phyloP scores from a whole-genome alignment of 1,140 invertebrate genomes.

The Drosophila nigromelanica region DNA sequence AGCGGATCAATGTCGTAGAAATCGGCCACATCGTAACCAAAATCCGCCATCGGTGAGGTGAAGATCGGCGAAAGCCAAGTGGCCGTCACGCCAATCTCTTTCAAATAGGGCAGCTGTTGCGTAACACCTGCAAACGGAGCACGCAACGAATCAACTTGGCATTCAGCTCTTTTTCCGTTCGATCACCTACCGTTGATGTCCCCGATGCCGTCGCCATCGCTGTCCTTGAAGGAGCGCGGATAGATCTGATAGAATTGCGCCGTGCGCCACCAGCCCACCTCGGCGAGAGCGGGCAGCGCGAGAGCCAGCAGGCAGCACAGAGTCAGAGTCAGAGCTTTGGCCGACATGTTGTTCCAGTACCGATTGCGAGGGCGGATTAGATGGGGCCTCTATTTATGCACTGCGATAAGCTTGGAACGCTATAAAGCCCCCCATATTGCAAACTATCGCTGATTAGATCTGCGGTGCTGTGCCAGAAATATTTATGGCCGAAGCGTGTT shows the following conservation, averaged over 20 bases:
- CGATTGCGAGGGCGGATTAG: slow-evolving; percentile 48
- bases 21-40: slow-evolving; percentile 89
- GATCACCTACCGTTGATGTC: slow-evolving; percentile 86
- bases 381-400: slow-evolving; percentile 57
- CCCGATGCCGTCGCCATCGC: slow-evolving; percentile 90
- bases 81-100: slow-evolving; percentile 87
- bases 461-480: slow-evolving; percentile 2
- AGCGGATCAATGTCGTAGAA: slow-evolving; percentile 87
- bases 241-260: slow-evolving; percentile 91
- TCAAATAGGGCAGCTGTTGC: slow-evolving; percentile 87
- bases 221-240: slow-evolving; percentile 91
- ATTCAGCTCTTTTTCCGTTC: neutral
- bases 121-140: slow-evolving; percentile 84
- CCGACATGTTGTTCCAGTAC: slow-evolving; percentile 32
- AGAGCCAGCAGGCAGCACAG: slow-evolving; percentile 61
- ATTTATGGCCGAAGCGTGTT: slow-evolving; percentile 23
- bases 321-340: slow-evolving; percentile 52
- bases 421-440: slow-evolving; percentile 30
- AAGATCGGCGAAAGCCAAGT: slow-evolving; percentile 88
- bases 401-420: slow-evolving; percentile 51
- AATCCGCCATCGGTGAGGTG: slow-evolving; percentile 86
- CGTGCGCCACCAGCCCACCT: slow-evolving; percentile 88
- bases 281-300: slow-evolving; percentile 56
- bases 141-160: slow-evolving; percentile 57
- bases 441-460: slow-evolving; percentile 39